phyloP scores from a whole-genome alignment of 1,140 invertebrate genomes.

The Diorhabda carinulata region DNA sequence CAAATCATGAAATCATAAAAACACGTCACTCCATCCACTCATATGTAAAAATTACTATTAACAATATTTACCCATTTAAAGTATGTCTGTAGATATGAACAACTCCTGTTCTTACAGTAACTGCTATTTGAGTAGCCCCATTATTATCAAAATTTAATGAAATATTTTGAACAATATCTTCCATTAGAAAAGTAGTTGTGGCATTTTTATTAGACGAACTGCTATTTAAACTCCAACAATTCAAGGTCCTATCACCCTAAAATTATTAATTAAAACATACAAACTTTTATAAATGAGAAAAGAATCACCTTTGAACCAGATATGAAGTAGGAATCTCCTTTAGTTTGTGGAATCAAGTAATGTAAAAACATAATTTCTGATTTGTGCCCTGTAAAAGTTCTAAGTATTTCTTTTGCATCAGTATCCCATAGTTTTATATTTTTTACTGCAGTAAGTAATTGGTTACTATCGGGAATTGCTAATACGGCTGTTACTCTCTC shows the following conservation, averaged over 20 bases:
- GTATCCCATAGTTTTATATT: constrained; percentile 65
- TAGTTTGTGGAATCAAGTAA: constrained; percentile 46
- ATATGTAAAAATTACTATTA: no score
- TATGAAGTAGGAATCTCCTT: constrained; percentile 55
- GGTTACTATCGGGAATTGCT: constrained; percentile 58
- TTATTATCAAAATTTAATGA: constrained; percentile 48
- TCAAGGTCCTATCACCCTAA: constrained; percentile 55
- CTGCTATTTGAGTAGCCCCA: constrained; percentile 55
- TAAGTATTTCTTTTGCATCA: constrained; percentile 55
- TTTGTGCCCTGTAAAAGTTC: constrained; percentile 64
- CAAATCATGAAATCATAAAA: no score
- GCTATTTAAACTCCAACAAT: constrained; percentile 58
- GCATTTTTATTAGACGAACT: constrained; percentile 46
- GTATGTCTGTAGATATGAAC: constrained; percentile 72
- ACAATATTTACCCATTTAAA: constrained; percentile 61
- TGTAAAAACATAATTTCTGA: constrained; percentile 58
- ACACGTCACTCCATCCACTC: no score
- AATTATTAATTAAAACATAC: constrained; percentile 17
- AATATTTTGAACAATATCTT: constrained; percentile 61
- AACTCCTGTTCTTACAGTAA: constrained; percentile 68
- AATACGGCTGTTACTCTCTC: constrained; percentile 63
- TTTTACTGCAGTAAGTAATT: constrained; percentile 61
- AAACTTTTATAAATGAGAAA: background rate
- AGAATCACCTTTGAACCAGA: constrained; percentile 53
- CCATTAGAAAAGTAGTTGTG: constrained; percentile 59